Conservation (phyloP, 2,113 vertebrate genomes). For the Prietella phreatophila region DNA sequence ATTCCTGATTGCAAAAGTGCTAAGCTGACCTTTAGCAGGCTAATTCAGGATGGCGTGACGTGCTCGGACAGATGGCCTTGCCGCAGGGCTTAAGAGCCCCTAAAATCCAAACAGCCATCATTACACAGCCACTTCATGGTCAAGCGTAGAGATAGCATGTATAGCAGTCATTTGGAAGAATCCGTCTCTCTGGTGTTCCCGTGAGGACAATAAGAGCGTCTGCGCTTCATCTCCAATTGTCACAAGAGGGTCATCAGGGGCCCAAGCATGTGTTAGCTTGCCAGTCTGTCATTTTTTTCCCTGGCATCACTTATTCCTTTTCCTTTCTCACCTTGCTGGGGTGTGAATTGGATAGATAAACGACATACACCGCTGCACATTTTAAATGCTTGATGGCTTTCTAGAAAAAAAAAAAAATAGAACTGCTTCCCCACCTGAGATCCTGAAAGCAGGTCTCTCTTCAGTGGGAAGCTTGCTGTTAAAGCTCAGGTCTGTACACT, state of each 20-base stretch:
- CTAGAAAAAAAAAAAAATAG: neutral
- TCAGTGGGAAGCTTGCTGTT: neutral
- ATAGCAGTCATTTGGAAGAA: constrained; percentile 24
- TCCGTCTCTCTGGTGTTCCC: constrained; percentile 5
- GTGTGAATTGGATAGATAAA: constrained; percentile 65
- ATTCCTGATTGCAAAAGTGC: constrained; percentile 60
- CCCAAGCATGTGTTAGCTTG: constrained; percentile 35
- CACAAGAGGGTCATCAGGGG: constrained; percentile 39
- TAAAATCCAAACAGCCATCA: constrained; percentile 37
- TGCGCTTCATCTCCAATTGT: constrained; percentile 25
- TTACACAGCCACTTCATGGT: constrained; percentile 49
- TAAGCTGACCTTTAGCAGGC: constrained; percentile 69
- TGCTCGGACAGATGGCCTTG: constrained; percentile 41
- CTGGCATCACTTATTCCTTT: constrained; percentile 16
- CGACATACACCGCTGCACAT: constrained; percentile 44
- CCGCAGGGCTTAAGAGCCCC: constrained; percentile 37
- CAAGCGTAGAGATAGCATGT: constrained; percentile 39
- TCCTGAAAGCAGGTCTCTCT: neutral
- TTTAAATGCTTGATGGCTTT: constrained; percentile 11
- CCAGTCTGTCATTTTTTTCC: constrained; percentile 47
- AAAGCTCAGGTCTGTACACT: neutral
- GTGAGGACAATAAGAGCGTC: constrained; percentile 11
- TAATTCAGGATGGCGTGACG: constrained; percentile 59
- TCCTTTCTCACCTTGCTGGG: constrained; percentile 52
- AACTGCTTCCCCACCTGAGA: neutral